Conservation (phyloP, 2,888 invertebrate genomes). For the Baccha elongata region DNA sequence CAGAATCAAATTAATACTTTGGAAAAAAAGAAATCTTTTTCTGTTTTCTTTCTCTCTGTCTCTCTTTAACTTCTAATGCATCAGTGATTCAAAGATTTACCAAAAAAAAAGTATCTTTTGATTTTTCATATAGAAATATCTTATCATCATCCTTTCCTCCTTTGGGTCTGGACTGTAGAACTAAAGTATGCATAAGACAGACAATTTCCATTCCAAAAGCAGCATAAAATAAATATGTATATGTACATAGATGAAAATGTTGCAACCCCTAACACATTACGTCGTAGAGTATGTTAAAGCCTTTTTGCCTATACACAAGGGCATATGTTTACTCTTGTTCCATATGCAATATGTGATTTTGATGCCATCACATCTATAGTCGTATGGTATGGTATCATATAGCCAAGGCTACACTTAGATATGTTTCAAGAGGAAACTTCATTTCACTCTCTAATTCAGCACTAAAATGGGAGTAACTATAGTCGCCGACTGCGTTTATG, state of each 20-base stretch:
- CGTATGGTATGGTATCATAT: too few relatives aligned
- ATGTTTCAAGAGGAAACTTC: slow-evolving; percentile 12
- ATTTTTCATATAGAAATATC: not conserved
- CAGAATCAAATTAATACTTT: slow-evolving; percentile 38
- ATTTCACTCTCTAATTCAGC: slow-evolving; percentile 50
- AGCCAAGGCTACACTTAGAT: not conserved
- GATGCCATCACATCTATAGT: slow-evolving; percentile 19
- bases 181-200: slow-evolving; percentile 13
- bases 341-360: slow-evolving; percentile 34
- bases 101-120: slow-evolving; percentile 8
- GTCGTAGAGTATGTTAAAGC: slow-evolving; percentile 5
- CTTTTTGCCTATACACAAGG: slow-evolving; percentile 26
- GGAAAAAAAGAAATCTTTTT: not conserved
- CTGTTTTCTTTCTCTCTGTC: not conserved
- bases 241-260: slow-evolving; percentile 5
- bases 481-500: slow-evolving; percentile 48
- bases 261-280: not conserved
- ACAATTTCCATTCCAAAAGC: slow-evolving; percentile 28
- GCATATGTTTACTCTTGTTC: slow-evolving; percentile 35
- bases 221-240: slow-evolving; percentile 18
- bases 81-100: slow-evolving; percentile 28
- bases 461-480: slow-evolving; percentile 11
- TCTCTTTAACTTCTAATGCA: slow-evolving; percentile 16
- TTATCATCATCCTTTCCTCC: not conserved
- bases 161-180: slow-evolving; percentile 1